phyloP scores from a whole-genome alignment of 2,888 invertebrate species.

The Molanna angustata region DNA sequence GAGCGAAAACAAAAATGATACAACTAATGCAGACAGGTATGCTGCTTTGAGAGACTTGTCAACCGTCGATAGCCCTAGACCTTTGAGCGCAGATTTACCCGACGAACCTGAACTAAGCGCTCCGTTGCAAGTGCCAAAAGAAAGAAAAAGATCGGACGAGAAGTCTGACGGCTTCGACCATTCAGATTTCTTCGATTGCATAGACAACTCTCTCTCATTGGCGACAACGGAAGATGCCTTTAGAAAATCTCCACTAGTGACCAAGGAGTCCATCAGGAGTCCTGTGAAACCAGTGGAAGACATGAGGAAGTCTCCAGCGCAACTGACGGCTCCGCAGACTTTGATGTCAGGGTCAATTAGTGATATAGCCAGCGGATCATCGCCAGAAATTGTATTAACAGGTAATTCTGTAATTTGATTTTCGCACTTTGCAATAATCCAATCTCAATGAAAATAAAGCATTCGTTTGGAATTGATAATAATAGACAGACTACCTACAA shows the following conservation, averaged over 20 bases:
- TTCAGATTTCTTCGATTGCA: slow-evolving; percentile 54
- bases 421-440: too few relatives aligned
- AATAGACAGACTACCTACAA: too few relatives aligned
- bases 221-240: slow-evolving; percentile 54
- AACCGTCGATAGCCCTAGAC: slow-evolving; percentile 52
- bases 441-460: too few relatives aligned
- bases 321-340: slow-evolving; percentile 47
- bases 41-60: slow-evolving; percentile 79
- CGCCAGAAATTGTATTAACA: slow-evolving; percentile 60
- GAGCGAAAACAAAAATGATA: slow-evolving; percentile 42
- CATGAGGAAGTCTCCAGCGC: slow-evolving; percentile 44
- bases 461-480: too few relatives aligned
- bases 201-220: slow-evolving; percentile 53
- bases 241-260: slow-evolving; percentile 46
- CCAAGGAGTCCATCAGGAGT: slow-evolving; percentile 39
- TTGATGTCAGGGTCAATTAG: slow-evolving; percentile 61
- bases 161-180: slow-evolving; percentile 55
- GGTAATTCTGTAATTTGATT: slow-evolving; percentile 40
- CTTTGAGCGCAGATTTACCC: slow-evolving; percentile 39
- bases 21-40: slow-evolving; percentile 66
- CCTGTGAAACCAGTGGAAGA: slow-evolving; percentile 37
- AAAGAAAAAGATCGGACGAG: slow-evolving; percentile 52
- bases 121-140: slow-evolving; percentile 51
- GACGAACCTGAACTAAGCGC: slow-evolving; percentile 51
- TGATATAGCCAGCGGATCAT: slow-evolving; percentile 62